These are phyloP conservation scores for Trichogramma evanescens DNA, from an alignment of 2,888 invertebrate species.

Conservation along the genomic window DNA sequence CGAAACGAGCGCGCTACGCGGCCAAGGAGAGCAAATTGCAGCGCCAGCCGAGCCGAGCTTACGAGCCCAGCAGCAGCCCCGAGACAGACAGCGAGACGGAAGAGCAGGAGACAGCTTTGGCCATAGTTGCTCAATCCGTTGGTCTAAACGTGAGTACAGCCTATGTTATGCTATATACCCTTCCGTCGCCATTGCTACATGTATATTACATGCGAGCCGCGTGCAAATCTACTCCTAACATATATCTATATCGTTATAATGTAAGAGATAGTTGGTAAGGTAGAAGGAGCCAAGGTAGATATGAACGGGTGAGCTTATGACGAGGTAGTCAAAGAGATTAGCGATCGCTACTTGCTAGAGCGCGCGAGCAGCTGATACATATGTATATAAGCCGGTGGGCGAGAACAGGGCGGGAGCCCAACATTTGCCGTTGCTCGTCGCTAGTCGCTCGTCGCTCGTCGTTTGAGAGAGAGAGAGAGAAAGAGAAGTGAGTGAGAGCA, in stretches of 20 bases:
- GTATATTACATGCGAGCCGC: not conserved
- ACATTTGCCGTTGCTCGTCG: too few species aligned
- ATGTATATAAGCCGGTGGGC: too few species aligned
- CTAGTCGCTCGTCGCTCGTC: too few species aligned
- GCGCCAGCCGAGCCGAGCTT: constrained; percentile 48
- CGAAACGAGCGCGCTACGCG: constrained; percentile 22
- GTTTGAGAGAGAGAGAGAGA: too few species aligned
- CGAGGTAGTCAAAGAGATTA: not conserved
- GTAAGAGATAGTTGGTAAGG: too few species aligned
- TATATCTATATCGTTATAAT: not conserved
- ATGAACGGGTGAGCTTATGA: not conserved
- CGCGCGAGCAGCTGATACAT: too few species aligned
- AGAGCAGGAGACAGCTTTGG: constrained; percentile 54
- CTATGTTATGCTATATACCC: not conserved
- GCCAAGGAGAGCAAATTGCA: constrained; percentile 31
- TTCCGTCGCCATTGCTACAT: not conserved
- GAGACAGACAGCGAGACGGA: constrained; percentile 64
- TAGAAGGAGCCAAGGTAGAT: not conserved
- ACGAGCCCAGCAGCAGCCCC: constrained; percentile 50
- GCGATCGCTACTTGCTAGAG: too few species aligned
- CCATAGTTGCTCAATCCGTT: constrained; percentile 58
- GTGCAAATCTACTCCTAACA: not conserved
- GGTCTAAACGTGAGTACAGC: constrained; percentile 70
- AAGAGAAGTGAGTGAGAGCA: too few species aligned
- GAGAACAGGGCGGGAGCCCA: too few species aligned